Base-by-base conservation (phyloP, 2,888 invertebrate species). In the Melikaiella ostensackeni region DNA sequence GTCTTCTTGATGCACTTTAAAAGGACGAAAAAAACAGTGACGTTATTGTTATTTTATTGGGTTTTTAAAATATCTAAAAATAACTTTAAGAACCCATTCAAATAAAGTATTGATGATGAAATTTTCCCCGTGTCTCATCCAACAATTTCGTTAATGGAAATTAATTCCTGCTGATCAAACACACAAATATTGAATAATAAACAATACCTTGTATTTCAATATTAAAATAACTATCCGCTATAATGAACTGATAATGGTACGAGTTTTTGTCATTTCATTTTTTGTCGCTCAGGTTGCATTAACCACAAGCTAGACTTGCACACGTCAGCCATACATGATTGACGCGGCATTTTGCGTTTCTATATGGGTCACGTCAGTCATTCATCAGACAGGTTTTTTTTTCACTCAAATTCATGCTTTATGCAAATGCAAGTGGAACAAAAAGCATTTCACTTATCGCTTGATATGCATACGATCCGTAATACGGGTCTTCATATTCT, bases 301-400 rank as follows among this genome's bases (percentile, higher is more conserved):
- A 70, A 70, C 30, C 30, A 70, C 70, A 70, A 70, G 70, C 70
- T 50, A 70, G 33, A 70, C 70, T 70, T 70, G 50, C 50, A 70
- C 50, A 55, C 50, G 70, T 50, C 70, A 50, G 50, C 24, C 50
- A 55, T 70, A 21, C 33, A 70, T 70, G 70, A 70, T 70, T 70
- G 50, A 70, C 70, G 50, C 50, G 70, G 30, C 70, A 70, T 70
- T 70, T 70, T 70, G 50, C 50, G 30, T 55, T 70, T 50, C 46
- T 70, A 70, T 70, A 46, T 50, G 70, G 70, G 70, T 70, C 70
- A 55, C 50, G 70, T 70, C 70, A 70, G 30, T 70, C 70, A 70
- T 70, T 33, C 70, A 46, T 27, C 50, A 50, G 50, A 33, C 70
- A 70, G 66, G 66, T 33, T 70, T 70, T 64, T 63, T 42, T 70